Conservation (phyloP, 2,113 vertebrate species). For the Kobus ellipsiprymnus region DNA sequence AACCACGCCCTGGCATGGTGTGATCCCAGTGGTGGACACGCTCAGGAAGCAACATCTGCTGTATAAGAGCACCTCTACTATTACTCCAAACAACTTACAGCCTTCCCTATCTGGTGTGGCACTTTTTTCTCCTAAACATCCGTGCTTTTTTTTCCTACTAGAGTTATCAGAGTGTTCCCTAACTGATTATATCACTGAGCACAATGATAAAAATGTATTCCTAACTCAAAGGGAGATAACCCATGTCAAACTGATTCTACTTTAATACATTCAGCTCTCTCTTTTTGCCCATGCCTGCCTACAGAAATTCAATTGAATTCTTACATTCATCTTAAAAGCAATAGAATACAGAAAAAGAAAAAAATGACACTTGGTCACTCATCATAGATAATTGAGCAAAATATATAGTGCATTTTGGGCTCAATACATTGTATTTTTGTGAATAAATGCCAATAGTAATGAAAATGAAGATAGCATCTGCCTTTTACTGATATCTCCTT, state of each 20-base stretch:
- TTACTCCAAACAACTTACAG: not conserved
- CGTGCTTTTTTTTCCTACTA: not conserved
- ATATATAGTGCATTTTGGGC: not conserved
- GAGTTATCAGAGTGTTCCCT: slow-evolving; percentile 6
- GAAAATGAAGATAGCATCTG: not conserved
- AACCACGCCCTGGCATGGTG: not conserved
- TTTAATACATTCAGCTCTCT: not conserved
- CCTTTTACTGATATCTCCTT: not conserved
- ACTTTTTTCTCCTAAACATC: slow-evolving; percentile 23
- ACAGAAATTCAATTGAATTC: slow-evolving; percentile 38
- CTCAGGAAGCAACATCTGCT: not conserved
- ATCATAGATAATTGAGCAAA: not conserved
- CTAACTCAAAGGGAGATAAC: slow-evolving; percentile 37
- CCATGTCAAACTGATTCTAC: slow-evolving; percentile 20
- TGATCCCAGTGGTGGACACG: not conserved
- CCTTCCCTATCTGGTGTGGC: not conserved
- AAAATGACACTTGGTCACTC: slow-evolving; percentile 24
- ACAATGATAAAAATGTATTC: slow-evolving; percentile 28
- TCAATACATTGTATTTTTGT: not conserved
- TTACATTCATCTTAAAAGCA: not conserved
- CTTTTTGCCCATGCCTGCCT: not conserved
- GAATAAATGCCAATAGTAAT: not conserved
- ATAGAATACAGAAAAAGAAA: not conserved
- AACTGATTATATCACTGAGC: slow-evolving; percentile 30
- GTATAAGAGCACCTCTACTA: not conserved